Conservation (phyloP, 2,113 vertebrate species). For the Prolemur simus region DNA sequence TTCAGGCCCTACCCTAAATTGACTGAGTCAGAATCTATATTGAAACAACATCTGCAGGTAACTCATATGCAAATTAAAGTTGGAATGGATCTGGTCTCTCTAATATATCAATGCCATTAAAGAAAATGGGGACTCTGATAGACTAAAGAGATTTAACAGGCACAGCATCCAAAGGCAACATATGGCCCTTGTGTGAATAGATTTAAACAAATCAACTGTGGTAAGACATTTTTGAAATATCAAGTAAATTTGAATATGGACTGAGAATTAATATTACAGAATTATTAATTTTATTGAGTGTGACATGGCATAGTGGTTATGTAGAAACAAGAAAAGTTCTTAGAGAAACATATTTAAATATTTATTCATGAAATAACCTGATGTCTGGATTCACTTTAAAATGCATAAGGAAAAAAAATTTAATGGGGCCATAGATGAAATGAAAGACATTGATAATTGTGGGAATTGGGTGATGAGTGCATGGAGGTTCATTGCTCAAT, state of each 20-base stretch:
- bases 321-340: background rate
- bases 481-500: background rate
- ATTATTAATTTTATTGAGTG: background rate
- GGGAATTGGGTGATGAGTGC: background rate
- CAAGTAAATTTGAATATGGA: background rate
- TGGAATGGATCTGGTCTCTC: background rate
- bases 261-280: background rate
- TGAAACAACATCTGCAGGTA: background rate
- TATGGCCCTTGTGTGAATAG: background rate
- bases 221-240: background rate
- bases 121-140: background rate
- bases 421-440: background rate
- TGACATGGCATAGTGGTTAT: background rate
- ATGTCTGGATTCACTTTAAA: background rate
- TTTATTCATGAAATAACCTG: background rate
- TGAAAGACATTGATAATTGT: background rate
- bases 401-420: background rate
- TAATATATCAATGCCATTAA: background rate
- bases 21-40: background rate
- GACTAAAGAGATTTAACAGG: background rate
- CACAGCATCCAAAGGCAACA: background rate
- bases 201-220: background rate
- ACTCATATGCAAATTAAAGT: background rate
- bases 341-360: background rate
- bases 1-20: background rate